A percentile compares a stretch with the other conserved stretches of the same genome.
Conservation (phyloP, 2,797 vertebrate genomes). For the Decapterus maruadsi region DNA sequence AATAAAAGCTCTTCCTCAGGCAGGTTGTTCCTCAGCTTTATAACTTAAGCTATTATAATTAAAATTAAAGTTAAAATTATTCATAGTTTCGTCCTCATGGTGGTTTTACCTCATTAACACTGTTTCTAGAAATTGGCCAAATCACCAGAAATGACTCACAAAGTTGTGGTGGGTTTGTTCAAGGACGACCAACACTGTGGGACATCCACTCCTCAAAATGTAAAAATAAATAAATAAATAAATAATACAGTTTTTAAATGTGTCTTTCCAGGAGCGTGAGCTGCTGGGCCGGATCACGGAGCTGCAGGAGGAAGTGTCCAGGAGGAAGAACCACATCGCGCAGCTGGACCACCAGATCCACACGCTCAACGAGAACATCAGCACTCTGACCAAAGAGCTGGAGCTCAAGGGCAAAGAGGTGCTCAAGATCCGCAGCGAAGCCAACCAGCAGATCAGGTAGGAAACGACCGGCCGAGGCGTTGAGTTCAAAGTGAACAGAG, state of each 20-base stretch:
- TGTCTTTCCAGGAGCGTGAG: conserved; percentile 88
- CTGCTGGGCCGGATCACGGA: conserved; percentile 91
- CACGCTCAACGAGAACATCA: conserved; percentile 96
- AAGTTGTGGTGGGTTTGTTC: neutral
- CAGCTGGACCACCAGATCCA: conserved; percentile 96
- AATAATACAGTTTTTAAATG: neutral
- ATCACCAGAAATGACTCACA: neutral
- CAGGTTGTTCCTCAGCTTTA: too few relatives aligned
- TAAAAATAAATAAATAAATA: neutral
- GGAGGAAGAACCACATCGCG: conserved; percentile 94
- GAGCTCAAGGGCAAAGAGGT: conserved; percentile 98
- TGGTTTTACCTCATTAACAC: neutral
- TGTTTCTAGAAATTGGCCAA: neutral
- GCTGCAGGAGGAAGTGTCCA: conserved; percentile 93
- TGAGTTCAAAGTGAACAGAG: too few relatives aligned
- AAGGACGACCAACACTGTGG: neutral
- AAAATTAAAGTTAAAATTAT: too few relatives aligned
- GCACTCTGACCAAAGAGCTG: conserved; percentile 94
- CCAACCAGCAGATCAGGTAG: conserved; percentile 97
- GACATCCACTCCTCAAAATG: neutral
- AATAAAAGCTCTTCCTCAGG: too few relatives aligned
- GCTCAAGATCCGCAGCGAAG: conserved; percentile 96
- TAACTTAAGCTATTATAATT: too few relatives aligned
- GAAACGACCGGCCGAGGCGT: too few relatives aligned
- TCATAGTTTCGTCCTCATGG: neutral